Base-by-base conservation (phyloP, 2,888 invertebrate species). In the Lypha dubia region DNA sequence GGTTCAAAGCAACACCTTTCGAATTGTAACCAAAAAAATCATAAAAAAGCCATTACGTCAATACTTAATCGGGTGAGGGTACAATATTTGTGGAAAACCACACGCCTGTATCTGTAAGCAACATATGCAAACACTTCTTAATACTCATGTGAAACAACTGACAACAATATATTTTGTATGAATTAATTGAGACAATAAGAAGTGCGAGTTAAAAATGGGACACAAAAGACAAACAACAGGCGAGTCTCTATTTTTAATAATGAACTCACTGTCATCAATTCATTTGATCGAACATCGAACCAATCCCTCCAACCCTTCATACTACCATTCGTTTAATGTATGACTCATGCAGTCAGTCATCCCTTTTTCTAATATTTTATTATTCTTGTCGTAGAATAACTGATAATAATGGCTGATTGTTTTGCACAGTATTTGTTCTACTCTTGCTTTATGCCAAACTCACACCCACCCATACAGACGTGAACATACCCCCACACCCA, bases 41-140 rank as follows among this genome's bases (percentile, higher is more conserved):
- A 80, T n/a, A n/a, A n/a, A n/a, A n/a, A n/a, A n/a, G 77, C 70
- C 75, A 79, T 85, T 82, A 46, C 67, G 73, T 65, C 85, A 82
- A 83, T 80, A 83, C 79, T 68, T 76, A 82, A 82, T 79, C 79
- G 83, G 62, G 58, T n/a, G n/a, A n/a, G n/a, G n/a, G n/a, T n/a
- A n/a, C 22, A 74, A 60, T 49, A 65, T 82, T 75, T 75, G 22
- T 49, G 75, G 15, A 83, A 75, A 71, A 51, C 58, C 75, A 79
- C 63, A 53, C 60, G 65, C 53, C 44, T 56, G 44, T 44, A 3
- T 46, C 17, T 8, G 35, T 56, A 44, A 65, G 53, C 17, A 79
- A 46, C 62, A 79, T 62, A 58, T 49, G 24, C 9, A 17, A 56
- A 24, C 46, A 51, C 58, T 28, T 1, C n/a, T n/a, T n/a, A n/a